Percentiles rank a stretch among this genome's conserved stretches.
These are phyloP conservation scores for Diorhabda carinulata DNA, from an alignment of 1,140 invertebrate species.

Conservation along the genomic window DNA sequence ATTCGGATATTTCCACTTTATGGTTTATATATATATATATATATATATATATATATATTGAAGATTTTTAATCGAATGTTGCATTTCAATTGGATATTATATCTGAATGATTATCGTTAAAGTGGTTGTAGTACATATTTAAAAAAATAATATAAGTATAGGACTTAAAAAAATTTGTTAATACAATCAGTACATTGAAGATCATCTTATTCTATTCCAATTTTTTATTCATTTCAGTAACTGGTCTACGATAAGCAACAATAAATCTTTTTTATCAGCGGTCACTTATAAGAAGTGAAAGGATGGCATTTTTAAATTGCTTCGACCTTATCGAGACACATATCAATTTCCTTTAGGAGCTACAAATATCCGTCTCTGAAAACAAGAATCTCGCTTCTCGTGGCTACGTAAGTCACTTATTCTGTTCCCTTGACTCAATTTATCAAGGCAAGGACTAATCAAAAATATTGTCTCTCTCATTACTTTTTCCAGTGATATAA, in stretches of 20 bases:
- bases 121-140: too few relatives aligned
- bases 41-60: too few relatives aligned
- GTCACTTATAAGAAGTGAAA: slow-evolving; percentile 2
- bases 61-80: too few relatives aligned
- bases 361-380: neutral
- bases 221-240: neutral
- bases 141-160: too few relatives aligned
- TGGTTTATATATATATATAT: too few relatives aligned
- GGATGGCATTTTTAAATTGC: neutral
- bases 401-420: neutral
- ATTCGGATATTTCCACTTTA: too few relatives aligned
- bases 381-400: neutral
- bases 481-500: too few relatives aligned
- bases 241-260: neutral
- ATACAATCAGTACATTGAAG: too few relatives aligned
- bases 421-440: slow-evolving; percentile 1
- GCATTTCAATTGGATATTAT: too few relatives aligned
- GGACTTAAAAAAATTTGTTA: too few relatives aligned
- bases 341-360: neutral
- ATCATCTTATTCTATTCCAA: too few relatives aligned
- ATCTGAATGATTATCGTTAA: too few relatives aligned
- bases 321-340: neutral
- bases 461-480: neutral
- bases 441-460: neutral
- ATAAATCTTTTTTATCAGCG: neutral